Conservation (phyloP, 2,888 invertebrate species). For the Parochlus steinenii region DNA sequence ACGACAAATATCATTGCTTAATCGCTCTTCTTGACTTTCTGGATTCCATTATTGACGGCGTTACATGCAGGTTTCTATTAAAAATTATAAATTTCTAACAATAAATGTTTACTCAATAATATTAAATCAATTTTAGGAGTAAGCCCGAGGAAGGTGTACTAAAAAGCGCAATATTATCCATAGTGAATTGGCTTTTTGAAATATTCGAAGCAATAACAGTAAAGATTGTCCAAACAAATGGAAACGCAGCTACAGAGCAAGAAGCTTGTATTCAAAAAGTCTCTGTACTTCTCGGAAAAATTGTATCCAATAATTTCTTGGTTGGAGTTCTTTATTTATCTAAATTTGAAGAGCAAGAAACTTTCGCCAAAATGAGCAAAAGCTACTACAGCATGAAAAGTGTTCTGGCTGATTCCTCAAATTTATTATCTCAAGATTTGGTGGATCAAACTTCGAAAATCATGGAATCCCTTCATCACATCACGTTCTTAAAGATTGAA, state of each 20-base stretch:
- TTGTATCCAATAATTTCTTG: slow-evolving; percentile 55
- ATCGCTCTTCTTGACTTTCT: slow-evolving; percentile 72
- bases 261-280: slow-evolving; percentile 53
- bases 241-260: slow-evolving; percentile 22
- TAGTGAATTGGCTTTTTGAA: slow-evolving; percentile 66
- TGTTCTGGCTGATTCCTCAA: slow-evolving; percentile 17
- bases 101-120: neutral
- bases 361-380: slow-evolving; percentile 45
- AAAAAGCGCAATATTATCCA: slow-evolving; percentile 66
- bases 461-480: slow-evolving; percentile 23
- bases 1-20: slow-evolving; percentile 76
- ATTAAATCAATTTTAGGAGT: slow-evolving; percentile 43
- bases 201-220: slow-evolving; percentile 34
- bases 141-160: slow-evolving; percentile 77
- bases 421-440: slow-evolving; percentile 6
- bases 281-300: slow-evolving; percentile 45
- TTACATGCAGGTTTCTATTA: slow-evolving; percentile 31
- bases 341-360: slow-evolving; percentile 62
- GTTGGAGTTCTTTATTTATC: slow-evolving; percentile 71
- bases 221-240: slow-evolving; percentile 17
- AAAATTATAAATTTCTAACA: neutral
- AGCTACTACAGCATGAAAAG: slow-evolving; percentile 41
- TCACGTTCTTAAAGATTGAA: slow-evolving; percentile 25
- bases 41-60: slow-evolving; percentile 45
- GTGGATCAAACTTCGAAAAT: slow-evolving; percentile 16